Evolutionary conservation across 2,797 vertebrate species (phyloP).

Genomic region (Garrulus glandarius): DNA sequence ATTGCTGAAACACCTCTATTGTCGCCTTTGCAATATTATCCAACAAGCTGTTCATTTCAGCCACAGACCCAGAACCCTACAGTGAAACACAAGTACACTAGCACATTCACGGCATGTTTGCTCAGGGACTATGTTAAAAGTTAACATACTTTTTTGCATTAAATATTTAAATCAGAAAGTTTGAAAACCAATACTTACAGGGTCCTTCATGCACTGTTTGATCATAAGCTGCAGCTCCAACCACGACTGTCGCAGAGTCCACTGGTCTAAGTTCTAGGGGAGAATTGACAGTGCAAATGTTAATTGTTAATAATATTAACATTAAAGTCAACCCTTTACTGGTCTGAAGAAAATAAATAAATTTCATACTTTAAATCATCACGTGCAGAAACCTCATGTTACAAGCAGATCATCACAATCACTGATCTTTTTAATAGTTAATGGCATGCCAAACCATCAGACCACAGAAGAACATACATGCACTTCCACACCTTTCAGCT

Average conservation of each 20-base stretch:
- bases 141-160: background rate
- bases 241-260: slow-evolving; percentile 79
- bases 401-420: background rate
- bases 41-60: slow-evolving; percentile 78
- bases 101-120: slow-evolving; percentile 25
- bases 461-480: background rate
- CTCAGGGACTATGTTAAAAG: slow-evolving; percentile 27
- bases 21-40: slow-evolving; percentile 80
- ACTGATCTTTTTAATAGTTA: background rate
- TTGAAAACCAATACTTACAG: slow-evolving; percentile 70
- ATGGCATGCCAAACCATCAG: background rate
- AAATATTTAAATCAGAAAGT: background rate
- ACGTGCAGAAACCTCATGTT: background rate
- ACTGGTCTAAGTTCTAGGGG: slow-evolving; percentile 75
- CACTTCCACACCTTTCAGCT: background rate
- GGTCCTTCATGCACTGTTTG: slow-evolving; percentile 78
- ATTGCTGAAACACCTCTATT: slow-evolving; percentile 79
- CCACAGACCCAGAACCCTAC: slow-evolving; percentile 76
- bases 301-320: background rate
- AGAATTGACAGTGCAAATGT: background rate
- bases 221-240: slow-evolving; percentile 79
- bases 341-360: background rate
- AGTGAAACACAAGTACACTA: slow-evolving; percentile 51
- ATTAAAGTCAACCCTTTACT: background rate
- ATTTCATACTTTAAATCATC: background rate